Evolutionary conservation across 2,797 vertebrate species (phyloP).

Genomic region (Manis pentadactyla): DNA sequence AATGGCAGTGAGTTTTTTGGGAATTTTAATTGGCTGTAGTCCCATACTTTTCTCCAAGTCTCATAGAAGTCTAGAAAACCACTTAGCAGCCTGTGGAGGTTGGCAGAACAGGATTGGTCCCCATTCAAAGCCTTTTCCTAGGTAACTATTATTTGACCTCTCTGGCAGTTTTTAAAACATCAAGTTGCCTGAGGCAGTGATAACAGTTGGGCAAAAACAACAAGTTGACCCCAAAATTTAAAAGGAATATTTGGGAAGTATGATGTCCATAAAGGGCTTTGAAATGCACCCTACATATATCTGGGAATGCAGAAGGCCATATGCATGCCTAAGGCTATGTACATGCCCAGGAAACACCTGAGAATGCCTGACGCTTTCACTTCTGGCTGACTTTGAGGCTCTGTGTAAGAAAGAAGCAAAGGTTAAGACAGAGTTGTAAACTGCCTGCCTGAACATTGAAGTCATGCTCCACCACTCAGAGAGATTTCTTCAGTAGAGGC

Average conservation of each 20-base stretch:
- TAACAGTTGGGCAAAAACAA: neutral
- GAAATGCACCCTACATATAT: neutral
- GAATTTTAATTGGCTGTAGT: neutral
- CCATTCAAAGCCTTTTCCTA: neutral
- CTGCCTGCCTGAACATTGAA: neutral
- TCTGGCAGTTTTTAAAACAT: neutral
- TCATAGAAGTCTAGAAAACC: neutral
- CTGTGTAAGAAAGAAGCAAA: neutral
- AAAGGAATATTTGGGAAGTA: neutral
- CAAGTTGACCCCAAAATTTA: neutral
- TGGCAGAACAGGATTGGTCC: neutral
- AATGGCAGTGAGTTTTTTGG: neutral
- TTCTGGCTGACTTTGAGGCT: neutral
- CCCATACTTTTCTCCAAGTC: neutral
- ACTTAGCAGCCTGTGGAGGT: neutral
- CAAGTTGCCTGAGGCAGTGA: neutral
- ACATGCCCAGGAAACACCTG: neutral
- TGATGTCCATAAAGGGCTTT: neutral
- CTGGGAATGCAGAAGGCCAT: neutral
- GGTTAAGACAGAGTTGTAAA: neutral
- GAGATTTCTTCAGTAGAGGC: neutral
- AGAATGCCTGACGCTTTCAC: neutral
- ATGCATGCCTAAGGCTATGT: neutral
- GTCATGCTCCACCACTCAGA: neutral
- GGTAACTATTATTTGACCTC: neutral